phyloP scores from a whole-genome alignment of 1,140 invertebrate genomes.

The Drosophila asahinai region DNA sequence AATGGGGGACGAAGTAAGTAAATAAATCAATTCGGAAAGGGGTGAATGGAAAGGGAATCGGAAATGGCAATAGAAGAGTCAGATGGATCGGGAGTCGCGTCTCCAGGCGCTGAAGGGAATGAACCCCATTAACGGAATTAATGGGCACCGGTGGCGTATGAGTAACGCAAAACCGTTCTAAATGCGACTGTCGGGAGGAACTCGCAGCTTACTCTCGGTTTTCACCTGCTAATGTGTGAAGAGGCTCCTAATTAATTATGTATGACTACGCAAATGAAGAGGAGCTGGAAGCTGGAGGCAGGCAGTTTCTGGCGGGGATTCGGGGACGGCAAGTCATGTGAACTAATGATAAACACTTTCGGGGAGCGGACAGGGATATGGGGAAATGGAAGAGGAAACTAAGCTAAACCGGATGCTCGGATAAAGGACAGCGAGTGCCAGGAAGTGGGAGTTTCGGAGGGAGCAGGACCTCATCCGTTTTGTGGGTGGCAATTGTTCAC shows the following conservation, averaged over 20 bases:
- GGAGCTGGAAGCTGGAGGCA: not conserved
- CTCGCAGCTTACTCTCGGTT: slow-evolving; percentile 20
- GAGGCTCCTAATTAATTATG: slow-evolving; percentile 47
- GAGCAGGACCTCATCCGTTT: not conserved
- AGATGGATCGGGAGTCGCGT: not conserved
- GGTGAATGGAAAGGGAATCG: not conserved
- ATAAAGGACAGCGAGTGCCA: slow-evolving; percentile 25
- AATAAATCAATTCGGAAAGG: slow-evolving; percentile 11
- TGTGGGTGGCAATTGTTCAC: not conserved
- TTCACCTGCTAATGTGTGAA: slow-evolving; percentile 33
- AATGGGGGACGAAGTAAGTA: too few species aligned
- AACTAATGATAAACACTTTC: slow-evolving; percentile 56
- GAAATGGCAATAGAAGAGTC: not conserved
- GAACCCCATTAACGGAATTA: slow-evolving; percentile 30
- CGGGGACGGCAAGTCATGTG: slow-evolving; percentile 51
- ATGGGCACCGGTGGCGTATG: slow-evolving; percentile 18
- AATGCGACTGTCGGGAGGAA: not conserved
- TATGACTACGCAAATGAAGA: slow-evolving; percentile 56
- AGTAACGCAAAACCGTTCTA: slow-evolving; percentile 26
- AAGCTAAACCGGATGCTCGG: slow-evolving; percentile 29
- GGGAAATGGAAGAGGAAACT: slow-evolving; percentile 31
- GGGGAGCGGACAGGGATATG: not conserved
- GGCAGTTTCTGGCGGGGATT: slow-evolving; percentile 8
- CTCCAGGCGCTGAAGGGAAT: not conserved
- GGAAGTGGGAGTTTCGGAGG: slow-evolving; percentile 7